Percentiles rank a stretch among this genome's conserved stretches.
Evolutionary conservation across 2,113 vertebrate species (phyloP).

Genomic region (Clarias batrachus): DNA sequence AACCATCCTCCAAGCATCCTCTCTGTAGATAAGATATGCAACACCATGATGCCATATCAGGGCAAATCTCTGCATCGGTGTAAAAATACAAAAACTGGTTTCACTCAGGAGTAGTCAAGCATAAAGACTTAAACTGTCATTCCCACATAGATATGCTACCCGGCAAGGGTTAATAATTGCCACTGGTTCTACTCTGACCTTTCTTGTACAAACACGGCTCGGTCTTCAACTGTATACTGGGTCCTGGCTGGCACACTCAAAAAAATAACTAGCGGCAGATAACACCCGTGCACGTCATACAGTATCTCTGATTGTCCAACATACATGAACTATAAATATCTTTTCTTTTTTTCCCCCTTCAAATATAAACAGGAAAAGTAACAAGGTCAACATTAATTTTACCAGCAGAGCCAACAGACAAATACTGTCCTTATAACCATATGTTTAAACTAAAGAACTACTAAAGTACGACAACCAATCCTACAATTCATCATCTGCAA

Average conservation of each 20-base stretch:
- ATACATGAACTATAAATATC: background rate
- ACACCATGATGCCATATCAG: background rate
- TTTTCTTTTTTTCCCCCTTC: background rate
- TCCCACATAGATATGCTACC: background rate
- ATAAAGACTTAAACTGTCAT: background rate
- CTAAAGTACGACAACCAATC: background rate
- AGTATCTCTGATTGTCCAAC: background rate
- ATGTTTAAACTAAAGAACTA: background rate
- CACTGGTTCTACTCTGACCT: conserved; percentile 18
- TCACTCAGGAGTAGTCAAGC: background rate
- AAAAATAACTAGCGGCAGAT: background rate
- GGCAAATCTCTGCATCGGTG: background rate
- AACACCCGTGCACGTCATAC: background rate
- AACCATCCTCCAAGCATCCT: background rate
- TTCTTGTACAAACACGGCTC: background rate
- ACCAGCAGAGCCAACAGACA: background rate
- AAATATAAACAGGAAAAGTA: background rate
- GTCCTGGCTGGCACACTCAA: conserved; percentile 4
- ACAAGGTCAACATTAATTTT: background rate
- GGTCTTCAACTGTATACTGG: conserved; percentile 19
- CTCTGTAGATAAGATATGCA: background rate
- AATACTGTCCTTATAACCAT: background rate
- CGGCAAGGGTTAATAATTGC: conserved; percentile 36
- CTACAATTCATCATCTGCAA: background rate
- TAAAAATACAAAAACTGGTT: background rate